Evolutionary conservation across 2,797 vertebrate genomes (phyloP).

Genomic region (Poecilia picta): DNA sequence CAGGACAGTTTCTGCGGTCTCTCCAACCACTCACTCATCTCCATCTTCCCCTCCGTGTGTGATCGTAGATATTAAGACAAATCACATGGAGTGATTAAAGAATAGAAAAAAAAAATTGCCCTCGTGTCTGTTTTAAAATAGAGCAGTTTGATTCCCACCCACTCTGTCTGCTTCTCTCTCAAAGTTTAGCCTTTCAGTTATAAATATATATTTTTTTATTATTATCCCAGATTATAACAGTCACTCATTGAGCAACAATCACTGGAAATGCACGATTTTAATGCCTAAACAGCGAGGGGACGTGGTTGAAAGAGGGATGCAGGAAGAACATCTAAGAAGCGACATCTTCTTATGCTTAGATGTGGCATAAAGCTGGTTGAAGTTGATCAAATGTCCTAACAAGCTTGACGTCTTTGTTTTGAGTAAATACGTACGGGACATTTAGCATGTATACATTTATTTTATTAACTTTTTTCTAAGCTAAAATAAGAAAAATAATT

Average conservation of each 20-base stretch:
- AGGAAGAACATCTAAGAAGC: not conserved
- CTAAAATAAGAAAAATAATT: not conserved
- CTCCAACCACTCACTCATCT: conserved; percentile 41
- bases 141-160: conserved; percentile 30
- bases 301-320: not conserved
- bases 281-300: not conserved
- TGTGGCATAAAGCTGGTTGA: not conserved
- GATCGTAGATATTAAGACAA: conserved; percentile 43
- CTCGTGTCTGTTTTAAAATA: conserved; percentile 3
- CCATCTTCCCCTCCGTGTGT: conserved; percentile 17
- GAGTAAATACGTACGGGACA: not conserved
- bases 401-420: not conserved
- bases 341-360: not conserved
- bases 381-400: not conserved
- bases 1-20: conserved; percentile 69
- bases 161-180: conserved; percentile 7
- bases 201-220: conserved; percentile 22
- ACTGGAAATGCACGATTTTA: not conserved
- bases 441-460: not conserved
- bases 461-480: not conserved
- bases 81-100: conserved; percentile 36
- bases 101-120: not conserved
- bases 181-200: conserved; percentile 28
- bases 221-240: not conserved
- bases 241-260: not conserved